Percentiles rank a stretch among this genome's conserved stretches.
Conservation (phyloP, 2,113 vertebrate species). For the Struthio camelus region DNA sequence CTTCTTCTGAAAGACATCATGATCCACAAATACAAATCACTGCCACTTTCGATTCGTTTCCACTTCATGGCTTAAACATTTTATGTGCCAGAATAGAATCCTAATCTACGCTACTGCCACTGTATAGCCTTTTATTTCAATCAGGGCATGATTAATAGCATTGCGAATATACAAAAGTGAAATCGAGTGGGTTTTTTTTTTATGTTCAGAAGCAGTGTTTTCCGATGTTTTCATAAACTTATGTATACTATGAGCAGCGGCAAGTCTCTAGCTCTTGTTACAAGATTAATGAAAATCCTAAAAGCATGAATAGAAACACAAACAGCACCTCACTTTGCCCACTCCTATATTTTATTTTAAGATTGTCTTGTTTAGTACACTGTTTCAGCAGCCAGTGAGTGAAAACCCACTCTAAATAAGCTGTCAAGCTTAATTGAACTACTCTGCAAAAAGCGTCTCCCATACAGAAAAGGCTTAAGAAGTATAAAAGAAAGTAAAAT, state of each 20-base stretch:
- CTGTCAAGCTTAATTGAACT: neutral
- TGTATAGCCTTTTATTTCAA: neutral
- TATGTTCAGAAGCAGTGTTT: neutral
- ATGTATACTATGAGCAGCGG: neutral
- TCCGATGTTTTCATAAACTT: neutral
- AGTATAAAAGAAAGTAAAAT: neutral
- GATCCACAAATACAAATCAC: neutral
- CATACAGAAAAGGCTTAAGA: neutral
- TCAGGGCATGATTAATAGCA: neutral
- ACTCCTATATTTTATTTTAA: neutral
- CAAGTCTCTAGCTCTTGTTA: neutral
- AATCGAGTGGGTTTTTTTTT: accelerated
- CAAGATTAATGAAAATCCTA: neutral
- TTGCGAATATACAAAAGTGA: neutral
- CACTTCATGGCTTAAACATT: neutral
- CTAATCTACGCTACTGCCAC: neutral
- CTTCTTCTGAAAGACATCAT: neutral
- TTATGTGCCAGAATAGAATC: neutral
- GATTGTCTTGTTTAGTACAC: neutral
- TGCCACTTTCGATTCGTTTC: neutral
- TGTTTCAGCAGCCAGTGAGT: neutral
- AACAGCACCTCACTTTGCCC: neutral
- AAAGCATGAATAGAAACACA: neutral
- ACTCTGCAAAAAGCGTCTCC: neutral
- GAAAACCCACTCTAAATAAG: neutral